A percentile compares a stretch with the other conserved stretches of the same genome.
Conservation (phyloP, 2,797 vertebrate genomes). For the Xenopus petersii region DNA sequence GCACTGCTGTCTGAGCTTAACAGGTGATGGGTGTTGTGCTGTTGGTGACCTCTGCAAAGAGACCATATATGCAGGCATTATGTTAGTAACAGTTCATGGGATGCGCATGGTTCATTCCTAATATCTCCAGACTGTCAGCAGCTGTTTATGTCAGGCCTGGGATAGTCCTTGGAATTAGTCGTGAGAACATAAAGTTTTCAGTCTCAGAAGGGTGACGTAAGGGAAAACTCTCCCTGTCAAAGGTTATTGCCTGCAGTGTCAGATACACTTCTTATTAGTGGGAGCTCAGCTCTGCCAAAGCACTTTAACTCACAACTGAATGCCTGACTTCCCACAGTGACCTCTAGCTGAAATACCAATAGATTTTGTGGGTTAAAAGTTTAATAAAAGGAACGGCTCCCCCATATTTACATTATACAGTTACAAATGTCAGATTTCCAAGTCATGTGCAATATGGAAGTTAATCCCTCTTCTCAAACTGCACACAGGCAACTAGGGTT, state of each 20-base stretch:
- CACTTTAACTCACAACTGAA: slow-evolving; percentile 5
- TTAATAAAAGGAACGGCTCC: too few relatives aligned
- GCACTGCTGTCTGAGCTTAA: too few relatives aligned
- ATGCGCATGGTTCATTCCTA: slow-evolving; percentile 28
- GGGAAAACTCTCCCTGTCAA: slow-evolving; percentile 32
- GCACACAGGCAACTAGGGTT: too few relatives aligned
- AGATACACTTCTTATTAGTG: slow-evolving; percentile 22
- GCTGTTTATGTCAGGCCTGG: slow-evolving; percentile 25
- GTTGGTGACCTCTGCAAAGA: background rate
- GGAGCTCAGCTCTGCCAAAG: slow-evolving; percentile 1
- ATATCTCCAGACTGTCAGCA: slow-evolving; percentile 35
- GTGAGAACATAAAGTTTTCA: slow-evolving; percentile 41
- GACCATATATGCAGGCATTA: slow-evolving; percentile 6
- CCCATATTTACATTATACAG: too few relatives aligned
- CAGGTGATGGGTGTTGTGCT: background rate
- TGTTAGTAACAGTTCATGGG: slow-evolving; percentile 25
- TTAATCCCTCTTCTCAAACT: too few relatives aligned
- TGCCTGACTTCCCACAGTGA: background rate
- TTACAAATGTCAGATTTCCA: too few relatives aligned
- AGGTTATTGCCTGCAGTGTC: slow-evolving; percentile 32
- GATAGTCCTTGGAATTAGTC: slow-evolving; percentile 27
- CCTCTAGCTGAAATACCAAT: background rate
- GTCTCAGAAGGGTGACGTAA: slow-evolving; percentile 34
- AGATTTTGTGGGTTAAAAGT: too few relatives aligned
- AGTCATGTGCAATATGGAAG: too few relatives aligned